Conservation (phyloP, 2,888 invertebrate genomes). For the Lepidochitona cinerea region DNA sequence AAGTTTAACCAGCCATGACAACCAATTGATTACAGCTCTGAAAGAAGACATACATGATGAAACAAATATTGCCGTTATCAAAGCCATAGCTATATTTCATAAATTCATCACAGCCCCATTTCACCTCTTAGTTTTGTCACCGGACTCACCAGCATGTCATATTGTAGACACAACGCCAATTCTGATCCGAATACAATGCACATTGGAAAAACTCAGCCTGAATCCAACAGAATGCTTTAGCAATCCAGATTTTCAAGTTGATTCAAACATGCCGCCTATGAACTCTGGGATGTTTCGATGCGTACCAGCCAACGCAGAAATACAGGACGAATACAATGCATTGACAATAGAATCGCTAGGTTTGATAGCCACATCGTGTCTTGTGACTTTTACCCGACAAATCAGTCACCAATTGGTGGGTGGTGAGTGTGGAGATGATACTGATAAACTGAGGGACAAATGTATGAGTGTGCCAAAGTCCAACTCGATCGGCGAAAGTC, state of each 20-base stretch:
- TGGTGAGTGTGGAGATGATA: neutral
- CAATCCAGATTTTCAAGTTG: neutral
- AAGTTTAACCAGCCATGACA: neutral
- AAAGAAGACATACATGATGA: neutral
- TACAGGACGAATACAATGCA: neutral
- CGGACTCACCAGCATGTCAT: neutral
- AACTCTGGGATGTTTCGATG: neutral
- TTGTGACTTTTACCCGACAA: neutral
- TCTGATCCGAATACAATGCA: neutral
- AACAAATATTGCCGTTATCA: neutral
- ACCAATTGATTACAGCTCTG: neutral
- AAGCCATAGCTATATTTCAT: neutral
- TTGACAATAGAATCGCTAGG: neutral
- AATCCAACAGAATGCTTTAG: too few relatives aligned
- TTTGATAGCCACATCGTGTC: neutral
- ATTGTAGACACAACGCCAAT: neutral
- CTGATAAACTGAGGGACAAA: neutral
- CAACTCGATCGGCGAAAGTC: neutral
- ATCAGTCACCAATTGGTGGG: neutral
- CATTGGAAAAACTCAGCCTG: too few relatives aligned
- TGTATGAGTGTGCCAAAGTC: neutral
- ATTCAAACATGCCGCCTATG: neutral
- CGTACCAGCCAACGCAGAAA: neutral
- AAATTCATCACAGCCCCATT: neutral
- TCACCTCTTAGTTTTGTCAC: neutral